Conservation (phyloP, 2,888 invertebrate genomes). For the Malachius bipustulatus region DNA sequence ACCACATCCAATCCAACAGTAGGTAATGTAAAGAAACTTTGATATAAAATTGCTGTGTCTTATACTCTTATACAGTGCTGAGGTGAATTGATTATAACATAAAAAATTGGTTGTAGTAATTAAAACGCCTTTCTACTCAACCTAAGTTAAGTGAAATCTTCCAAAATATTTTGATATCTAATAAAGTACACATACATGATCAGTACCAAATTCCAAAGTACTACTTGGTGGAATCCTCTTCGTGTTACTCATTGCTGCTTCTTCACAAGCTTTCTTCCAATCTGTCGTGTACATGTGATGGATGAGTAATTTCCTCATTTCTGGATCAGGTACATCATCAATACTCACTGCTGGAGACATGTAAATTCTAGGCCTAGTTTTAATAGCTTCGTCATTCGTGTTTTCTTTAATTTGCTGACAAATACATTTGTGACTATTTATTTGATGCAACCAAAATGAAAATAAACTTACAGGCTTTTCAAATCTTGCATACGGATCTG, state of each 20-base stretch:
- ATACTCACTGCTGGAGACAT: constrained; percentile 33
- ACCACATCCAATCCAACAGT: no score
- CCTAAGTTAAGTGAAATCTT: no score
- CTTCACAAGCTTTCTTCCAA: constrained; percentile 27
- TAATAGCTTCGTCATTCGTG: constrained; percentile 26
- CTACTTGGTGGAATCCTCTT: constrained; percentile 15
- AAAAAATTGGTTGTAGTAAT: no score
- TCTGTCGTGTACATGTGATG: constrained; percentile 33
- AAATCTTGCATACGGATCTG: constrained; percentile 24
- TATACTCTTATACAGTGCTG: no score
- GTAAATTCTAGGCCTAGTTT: constrained; percentile 30
- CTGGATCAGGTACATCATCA: constrained; percentile 33
- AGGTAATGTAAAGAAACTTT: no score
- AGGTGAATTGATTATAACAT: no score
- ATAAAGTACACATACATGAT: constrained; percentile 13
- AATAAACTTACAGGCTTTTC: constrained; percentile 20
- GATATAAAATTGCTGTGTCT: no score
- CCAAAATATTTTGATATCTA: no score
- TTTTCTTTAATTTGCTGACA: no score
- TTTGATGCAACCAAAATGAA: no score
- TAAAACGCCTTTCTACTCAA: no score
- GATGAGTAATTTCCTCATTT: constrained; percentile 29
- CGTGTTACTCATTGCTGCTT: constrained; percentile 21
- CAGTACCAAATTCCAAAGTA: constrained; percentile 12
- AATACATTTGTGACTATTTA: no score